Base-by-base conservation (phyloP, 1,140 invertebrate genomes). In the Listronotus oregonensis region DNA sequence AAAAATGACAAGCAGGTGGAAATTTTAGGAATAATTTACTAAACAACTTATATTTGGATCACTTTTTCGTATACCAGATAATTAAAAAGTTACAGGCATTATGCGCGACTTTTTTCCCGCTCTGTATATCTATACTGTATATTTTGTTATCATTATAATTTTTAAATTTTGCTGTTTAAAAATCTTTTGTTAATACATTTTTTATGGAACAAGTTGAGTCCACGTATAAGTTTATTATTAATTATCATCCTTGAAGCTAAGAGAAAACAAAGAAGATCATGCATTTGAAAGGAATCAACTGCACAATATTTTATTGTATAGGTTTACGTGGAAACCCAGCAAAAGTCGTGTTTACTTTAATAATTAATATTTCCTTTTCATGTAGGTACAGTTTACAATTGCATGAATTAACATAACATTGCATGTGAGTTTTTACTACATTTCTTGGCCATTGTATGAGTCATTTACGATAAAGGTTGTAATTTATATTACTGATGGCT, bases 321-420 rank as follows among this genome's bases (percentile, higher is more conserved):
- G 7, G 9, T 52, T 52, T 52, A 52, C 50, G 10, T 37, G 31
- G 50, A 52, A 52, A 52, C 9, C 32, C 50, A 52, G 32, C 50
- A 52, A 52, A 52, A 52, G 50, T 52, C 50, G 31, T 52, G 50
- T 34, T 32, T 37, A 34, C 17, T 32, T 52, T 39, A 34, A 52
- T 52, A 52, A 52, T 52, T 52, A 52, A 52, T 52, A 52, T 52
- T 52, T 52, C 50, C 27, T 52, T 52, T 52, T 37, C 50, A 52
- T 52, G 50, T 52, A 15, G 34, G 50, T 52, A 52, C 50, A 18
- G 50, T 52, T 52, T 37, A 52, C 50, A 52, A 52, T 52, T 52
- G 31, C 31, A 52, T 37, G 10, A 52, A 52, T 52, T 52, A 52
- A 15, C 50, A 52, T 52, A 52, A 52, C 50, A 52, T 52, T 52